Conservation (phyloP, 2,113 vertebrate genomes). For the Pelecanoides urinatrix region DNA sequence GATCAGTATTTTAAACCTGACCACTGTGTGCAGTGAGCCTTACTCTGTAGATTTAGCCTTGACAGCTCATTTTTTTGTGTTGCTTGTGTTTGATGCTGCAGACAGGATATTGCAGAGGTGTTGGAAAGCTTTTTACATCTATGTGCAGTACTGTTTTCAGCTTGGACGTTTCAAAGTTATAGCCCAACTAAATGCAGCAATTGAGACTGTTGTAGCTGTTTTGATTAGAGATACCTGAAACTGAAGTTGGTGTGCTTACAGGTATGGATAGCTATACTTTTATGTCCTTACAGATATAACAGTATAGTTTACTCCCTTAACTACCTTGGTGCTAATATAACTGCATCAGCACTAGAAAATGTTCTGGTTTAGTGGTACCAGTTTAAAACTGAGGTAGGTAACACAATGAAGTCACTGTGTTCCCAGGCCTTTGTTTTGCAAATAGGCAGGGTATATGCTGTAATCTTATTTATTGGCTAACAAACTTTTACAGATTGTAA, state of each 20-base stretch:
- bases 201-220: background rate
- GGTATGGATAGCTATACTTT: background rate
- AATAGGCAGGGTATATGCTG: background rate
- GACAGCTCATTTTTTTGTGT: accelerated
- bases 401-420: background rate
- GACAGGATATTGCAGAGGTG: background rate
- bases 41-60: background rate
- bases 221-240: background rate
- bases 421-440: background rate
- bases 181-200: background rate
- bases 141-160: background rate
- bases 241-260: background rate
- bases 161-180: background rate
- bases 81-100: background rate
- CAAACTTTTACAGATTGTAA: background rate
- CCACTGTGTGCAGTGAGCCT: background rate
- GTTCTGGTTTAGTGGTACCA: background rate
- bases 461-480: background rate
- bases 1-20: background rate
- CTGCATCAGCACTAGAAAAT: background rate
- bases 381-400: background rate
- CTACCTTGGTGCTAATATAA: background rate
- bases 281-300: background rate
- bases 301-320: background rate
- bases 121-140: background rate